phyloP scores from a whole-genome alignment of 2,113 vertebrate genomes.

The Macroglossus sobrinus region DNA sequence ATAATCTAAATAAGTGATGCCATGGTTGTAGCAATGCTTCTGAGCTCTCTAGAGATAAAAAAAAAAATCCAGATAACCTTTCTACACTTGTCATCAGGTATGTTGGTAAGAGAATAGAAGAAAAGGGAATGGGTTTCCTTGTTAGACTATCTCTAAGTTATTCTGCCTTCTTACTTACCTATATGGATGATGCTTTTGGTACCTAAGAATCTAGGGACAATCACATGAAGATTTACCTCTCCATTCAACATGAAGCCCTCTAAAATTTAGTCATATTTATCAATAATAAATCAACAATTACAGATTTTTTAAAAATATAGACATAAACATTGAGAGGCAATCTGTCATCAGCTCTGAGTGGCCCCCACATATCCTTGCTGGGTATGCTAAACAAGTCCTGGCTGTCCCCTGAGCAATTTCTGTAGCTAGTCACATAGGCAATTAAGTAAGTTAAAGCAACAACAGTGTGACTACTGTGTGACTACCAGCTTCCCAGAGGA shows the following conservation, averaged over 20 bases:
- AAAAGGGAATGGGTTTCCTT: background rate
- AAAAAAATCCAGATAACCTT: background rate
- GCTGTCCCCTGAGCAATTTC: background rate
- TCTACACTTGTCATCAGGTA: background rate
- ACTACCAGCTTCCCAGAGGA: background rate
- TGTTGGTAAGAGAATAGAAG: background rate
- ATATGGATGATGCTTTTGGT: background rate
- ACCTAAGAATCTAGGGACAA: background rate
- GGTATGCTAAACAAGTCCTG: background rate
- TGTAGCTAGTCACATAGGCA: background rate
- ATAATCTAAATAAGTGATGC: background rate
- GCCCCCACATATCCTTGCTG: background rate
- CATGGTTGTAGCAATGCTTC: background rate
- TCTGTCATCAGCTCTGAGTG: background rate
- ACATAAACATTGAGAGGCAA: background rate
- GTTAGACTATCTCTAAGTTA: background rate
- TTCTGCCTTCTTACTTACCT: background rate
- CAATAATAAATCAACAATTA: background rate
- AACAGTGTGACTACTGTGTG: background rate
- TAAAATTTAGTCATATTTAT: background rate
- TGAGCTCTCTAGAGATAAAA: background rate
- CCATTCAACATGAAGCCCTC: background rate
- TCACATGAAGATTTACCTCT: background rate
- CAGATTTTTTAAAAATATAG: background rate
- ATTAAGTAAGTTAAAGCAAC: background rate